Base-by-base conservation (phyloP, 2,113 vertebrate species). In the Beaufortia kweichowensis region DNA sequence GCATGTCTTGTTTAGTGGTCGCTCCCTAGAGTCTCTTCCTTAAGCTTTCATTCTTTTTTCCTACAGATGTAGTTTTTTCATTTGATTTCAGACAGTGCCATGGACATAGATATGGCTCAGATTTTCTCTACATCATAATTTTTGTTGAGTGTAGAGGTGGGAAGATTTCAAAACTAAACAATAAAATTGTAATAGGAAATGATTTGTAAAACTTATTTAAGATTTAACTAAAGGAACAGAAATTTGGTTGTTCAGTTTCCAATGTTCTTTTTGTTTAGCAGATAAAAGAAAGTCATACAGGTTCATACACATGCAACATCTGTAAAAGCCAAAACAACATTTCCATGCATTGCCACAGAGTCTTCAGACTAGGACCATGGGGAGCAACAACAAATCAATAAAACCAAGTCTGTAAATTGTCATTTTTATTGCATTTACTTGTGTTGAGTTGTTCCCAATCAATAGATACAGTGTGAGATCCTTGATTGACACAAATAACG, bases 371-470 rank as follows among this genome's bases (percentile, higher is more conserved):
- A 46, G 73, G 24, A 62, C 77, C 48, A 24, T 72, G 64, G 68
- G 64, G 56, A 78, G 66, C 78, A 77, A 76, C 83, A 85, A 83
- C 86, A 85, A 85, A 90, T 91, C 91, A 82, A 81, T 86, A 79
- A 59, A 76, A 77, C 79, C 21, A 0, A 82, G 68, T 91, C 86
- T 93, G 88, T 88, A 92, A 92, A 89, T 83, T 77, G 79, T 79
- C 88, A 87, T 92, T 92, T 94, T 92, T 90, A 93, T 91, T 88
- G 90, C 91, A 90, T 56, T 83, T 87, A 91, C 89, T 87, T 84
- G 85, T 93, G 89, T 93, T 84, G 76, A 86, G 85, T 88, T 89
- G 91, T 93, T 92, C 84, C 89, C 87, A 92, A 89, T 96, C 93
- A 91, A 91, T 94, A 94, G 83, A 85, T 76, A 87, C 85, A 90